Base-by-base conservation (phyloP, 2,113 vertebrate species). In the Ahaetulla prasina region DNA sequence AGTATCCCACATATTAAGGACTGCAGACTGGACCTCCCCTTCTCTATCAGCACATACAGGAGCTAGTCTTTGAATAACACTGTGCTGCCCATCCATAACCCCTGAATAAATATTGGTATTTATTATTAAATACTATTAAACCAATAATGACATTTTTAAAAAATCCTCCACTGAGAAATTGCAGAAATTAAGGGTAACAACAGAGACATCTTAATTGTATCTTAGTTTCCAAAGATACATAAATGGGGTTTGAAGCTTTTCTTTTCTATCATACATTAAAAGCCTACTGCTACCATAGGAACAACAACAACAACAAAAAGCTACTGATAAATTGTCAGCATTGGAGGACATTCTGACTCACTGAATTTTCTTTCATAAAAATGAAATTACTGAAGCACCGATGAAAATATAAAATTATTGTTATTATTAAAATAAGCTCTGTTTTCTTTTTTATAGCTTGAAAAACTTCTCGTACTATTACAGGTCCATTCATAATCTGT, bases 341-440 rank as follows among this genome's bases (percentile, higher is more conserved):
- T 91, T 90, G 89, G 88, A 96, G 91, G 96, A 92, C 91, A 96
- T 68, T 94, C 23, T 60, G 85, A 94, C 80, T 90, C 30, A 45
- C 89, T 88, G 50, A 92, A 93, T 49, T 6, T 50, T 4, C 0
- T 47, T 88, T 35, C 5, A 80, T 47, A 60, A 54, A 93, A 90
- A 93, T 84, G 35, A 93, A 95, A 47, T 45, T 0, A 0, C 57
- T 14, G 43, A 14, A 10, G 1, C 0, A 57, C 90, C 92, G 87
- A 90, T 92, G 89, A 3, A 85, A 86, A 45, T 43, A 43, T 7
- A 57, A 11, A 8, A 60, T 45, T 43, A 87, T 50, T 84, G 35
- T 90, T 85, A 57, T 87, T 60, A 30, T 95, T 91, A 63, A 94
- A 63, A 14, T 95, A 39, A 90, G 93, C 60, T 55, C 2, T 91